Conservation (phyloP, 2,113 vertebrate species). For the Paradisaea rubra region DNA sequence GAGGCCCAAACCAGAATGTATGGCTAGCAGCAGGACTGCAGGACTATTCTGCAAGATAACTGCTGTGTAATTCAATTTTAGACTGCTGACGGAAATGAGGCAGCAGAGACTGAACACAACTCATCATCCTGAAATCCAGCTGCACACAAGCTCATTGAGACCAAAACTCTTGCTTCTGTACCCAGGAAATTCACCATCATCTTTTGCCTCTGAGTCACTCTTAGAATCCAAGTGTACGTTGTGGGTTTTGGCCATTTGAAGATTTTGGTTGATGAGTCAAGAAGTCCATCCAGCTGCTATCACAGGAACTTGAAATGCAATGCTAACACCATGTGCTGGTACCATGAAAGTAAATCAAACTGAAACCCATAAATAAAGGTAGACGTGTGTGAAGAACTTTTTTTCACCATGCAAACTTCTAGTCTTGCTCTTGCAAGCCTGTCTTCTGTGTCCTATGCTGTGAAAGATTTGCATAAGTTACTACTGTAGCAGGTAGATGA, state of each 20-base stretch:
- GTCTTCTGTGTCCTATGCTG: background rate
- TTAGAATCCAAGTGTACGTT: fast-evolving
- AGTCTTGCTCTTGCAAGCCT: background rate
- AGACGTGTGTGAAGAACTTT: background rate
- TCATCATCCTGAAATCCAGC: background rate
- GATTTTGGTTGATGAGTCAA: fast-evolving
- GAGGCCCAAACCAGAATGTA: background rate
- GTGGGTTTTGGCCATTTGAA: background rate
- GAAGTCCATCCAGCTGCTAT: background rate
- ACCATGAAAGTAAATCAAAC: background rate
- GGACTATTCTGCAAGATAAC: background rate
- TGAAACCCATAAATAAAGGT: background rate
- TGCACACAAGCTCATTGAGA: fast-evolving
- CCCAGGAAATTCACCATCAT: background rate
- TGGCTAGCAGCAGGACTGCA: background rate
- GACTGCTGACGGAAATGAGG: background rate
- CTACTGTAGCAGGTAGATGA: background rate
- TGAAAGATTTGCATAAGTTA: background rate
- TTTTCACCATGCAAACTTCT: background rate
- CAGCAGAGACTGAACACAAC: background rate
- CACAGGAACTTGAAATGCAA: background rate
- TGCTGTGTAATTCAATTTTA: background rate
- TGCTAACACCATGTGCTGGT: background rate
- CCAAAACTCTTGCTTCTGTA: background rate
- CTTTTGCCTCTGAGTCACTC: background rate